A percentile compares a stretch with the other conserved stretches of the same genome.
phyloP scores from a whole-genome alignment of 1,140 invertebrate species.

The Drosophila pallidifrons region DNA sequence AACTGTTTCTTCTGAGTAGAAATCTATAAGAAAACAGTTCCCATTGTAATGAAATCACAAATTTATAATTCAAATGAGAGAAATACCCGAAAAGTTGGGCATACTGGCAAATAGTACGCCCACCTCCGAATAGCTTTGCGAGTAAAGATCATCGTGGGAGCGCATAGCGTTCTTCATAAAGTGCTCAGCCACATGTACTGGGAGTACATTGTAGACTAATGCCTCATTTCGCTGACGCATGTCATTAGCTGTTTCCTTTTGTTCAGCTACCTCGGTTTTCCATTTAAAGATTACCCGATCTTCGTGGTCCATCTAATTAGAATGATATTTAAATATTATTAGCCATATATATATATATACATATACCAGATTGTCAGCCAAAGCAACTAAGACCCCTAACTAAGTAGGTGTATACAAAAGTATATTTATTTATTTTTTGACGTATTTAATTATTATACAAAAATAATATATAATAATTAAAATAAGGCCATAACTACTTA shows the following conservation, averaged over 20 bases:
- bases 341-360: too few species aligned
- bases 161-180: constrained; percentile 93
- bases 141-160: constrained; percentile 96
- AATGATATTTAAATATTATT: background rate
- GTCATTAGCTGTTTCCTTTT: constrained; percentile 93
- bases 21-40: constrained; percentile 87
- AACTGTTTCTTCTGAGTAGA: constrained; percentile 97
- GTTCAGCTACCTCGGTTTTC: constrained; percentile 89
- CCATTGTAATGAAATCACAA: background rate
- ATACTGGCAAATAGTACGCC: constrained; percentile 97
- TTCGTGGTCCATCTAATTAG: constrained; percentile 90
- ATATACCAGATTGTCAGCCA: too few species aligned
- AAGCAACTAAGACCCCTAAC: too few species aligned
- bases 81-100: constrained; percentile 94
- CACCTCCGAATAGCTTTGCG: constrained; percentile 96
- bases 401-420: too few species aligned
- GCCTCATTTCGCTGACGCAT: constrained; percentile 95
- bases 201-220: constrained; percentile 94
- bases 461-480: too few species aligned
- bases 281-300: constrained; percentile 92
- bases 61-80: background rate
- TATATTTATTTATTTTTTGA: too few species aligned
- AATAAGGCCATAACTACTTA: too few species aligned
- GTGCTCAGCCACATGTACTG: constrained; percentile 95
- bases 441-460: too few species aligned